Conservation (phyloP, 2,113 vertebrate species). For the Dipodomys ordii region DNA sequence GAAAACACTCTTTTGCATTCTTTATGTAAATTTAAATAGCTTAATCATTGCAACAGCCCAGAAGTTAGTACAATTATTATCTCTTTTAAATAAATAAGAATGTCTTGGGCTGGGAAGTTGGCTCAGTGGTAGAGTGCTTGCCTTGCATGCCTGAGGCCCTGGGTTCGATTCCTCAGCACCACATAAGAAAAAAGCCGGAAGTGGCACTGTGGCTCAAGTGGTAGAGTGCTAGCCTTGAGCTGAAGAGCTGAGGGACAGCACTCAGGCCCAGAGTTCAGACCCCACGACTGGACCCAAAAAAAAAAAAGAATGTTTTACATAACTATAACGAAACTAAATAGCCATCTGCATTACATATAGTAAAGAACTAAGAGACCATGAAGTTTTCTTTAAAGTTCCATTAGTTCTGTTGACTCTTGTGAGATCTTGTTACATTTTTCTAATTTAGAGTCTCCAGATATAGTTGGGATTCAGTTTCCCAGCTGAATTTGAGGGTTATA, state of each 20-base stretch:
- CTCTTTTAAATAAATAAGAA: neutral
- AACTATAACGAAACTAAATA: neutral
- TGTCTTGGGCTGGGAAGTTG: no score
- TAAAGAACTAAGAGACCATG: neutral
- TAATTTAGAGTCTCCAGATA: neutral
- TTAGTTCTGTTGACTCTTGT: neutral
- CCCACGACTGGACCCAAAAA: no score
- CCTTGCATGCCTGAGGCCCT: no score
- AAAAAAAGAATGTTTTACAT: neutral
- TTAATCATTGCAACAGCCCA: neutral
- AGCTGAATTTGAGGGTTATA: neutral
- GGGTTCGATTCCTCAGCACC: no score
- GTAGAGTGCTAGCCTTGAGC: no score
- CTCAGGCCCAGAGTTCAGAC: no score
- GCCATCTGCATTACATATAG: neutral
- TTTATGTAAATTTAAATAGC: neutral
- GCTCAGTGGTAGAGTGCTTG: no score
- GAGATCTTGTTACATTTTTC: neutral
- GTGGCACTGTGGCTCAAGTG: no score
- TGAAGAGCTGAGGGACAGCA: no score
- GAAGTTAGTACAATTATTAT: neutral
- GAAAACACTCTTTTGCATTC: neutral
- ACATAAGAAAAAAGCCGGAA: no score
- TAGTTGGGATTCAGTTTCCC: neutral
- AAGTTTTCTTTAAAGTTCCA: neutral